Conservation (phyloP, 2,888 invertebrate genomes). For the Salpingus planirostris region DNA sequence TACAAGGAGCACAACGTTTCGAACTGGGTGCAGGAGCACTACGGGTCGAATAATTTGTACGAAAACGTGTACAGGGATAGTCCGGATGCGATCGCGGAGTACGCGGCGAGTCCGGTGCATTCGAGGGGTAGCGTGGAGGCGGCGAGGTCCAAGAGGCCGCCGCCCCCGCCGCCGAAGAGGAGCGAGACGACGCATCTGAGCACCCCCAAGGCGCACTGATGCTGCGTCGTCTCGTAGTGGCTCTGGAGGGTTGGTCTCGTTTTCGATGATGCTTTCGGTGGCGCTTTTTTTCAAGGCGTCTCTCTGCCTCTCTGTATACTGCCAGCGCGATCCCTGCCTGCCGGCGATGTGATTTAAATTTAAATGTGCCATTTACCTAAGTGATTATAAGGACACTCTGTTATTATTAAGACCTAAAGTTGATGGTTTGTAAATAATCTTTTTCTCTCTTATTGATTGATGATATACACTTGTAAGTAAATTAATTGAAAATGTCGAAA, state of each 20-base stretch:
- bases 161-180: slow-evolving; percentile 84
- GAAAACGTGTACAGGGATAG: slow-evolving; percentile 60
- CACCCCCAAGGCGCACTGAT: slow-evolving; percentile 41
- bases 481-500: slow-evolving; percentile 31
- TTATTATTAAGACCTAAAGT: slow-evolving; percentile 7
- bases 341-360: slow-evolving; percentile 29
- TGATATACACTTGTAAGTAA: too few relatives aligned
- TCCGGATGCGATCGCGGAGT: slow-evolving; percentile 42
- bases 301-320: too few relatives aligned
- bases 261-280: too few relatives aligned
- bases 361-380: slow-evolving; percentile 32
- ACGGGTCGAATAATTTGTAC: slow-evolving; percentile 64
- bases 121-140: slow-evolving; percentile 10
- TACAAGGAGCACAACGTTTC: slow-evolving; percentile 79
- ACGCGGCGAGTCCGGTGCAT: slow-evolving; percentile 40
- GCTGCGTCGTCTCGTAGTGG: slow-evolving; percentile 23
- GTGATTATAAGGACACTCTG: too few relatives aligned
- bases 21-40: slow-evolving; percentile 85
- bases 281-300: too few relatives aligned
- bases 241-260: neutral
- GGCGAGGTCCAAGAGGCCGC: slow-evolving; percentile 55
- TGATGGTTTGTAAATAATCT: slow-evolving; percentile 11
- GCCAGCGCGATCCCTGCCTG: slow-evolving; percentile 14
- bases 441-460: too few relatives aligned
- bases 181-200: slow-evolving; percentile 75